Base-by-base conservation (phyloP, 1,140 invertebrate genomes). In the Hypsibius dujardini region DNA sequence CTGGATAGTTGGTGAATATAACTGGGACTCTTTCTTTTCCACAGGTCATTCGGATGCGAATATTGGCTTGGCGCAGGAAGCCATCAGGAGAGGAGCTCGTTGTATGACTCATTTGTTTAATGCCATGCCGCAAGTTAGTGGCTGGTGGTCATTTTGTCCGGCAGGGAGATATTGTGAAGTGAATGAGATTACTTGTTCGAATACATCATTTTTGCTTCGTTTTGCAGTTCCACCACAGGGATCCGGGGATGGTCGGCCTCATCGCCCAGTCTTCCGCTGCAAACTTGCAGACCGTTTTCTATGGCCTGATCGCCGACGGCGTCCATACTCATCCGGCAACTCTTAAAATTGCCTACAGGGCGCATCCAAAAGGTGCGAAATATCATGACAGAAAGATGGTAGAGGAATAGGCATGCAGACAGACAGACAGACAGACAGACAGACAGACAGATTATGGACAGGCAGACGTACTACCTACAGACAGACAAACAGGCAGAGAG, bases 91-190 rank as follows among this genome's bases (percentile, higher is more conserved):
- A 79, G 95, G 95, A 70, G 95, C 93, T 2, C 85, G 85, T n/a
- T 86, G 95, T 73, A 94, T 99, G 72, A 99, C 95, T 47, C 95
- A 99, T 84, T 82, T 98, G 28, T 99, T 98, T 78, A 98, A 98
- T 83, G 95, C 95, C 15, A 98, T 99, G 95, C 80, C 92, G 71
- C 90, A 93, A 72, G 90, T 93, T 84, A 84, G 83, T 75, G 67
- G 71, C 40, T 2, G 40, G 45, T 42, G 69, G 40, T 47, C 59
- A 47, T 59, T 40, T 0, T 28, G 45, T 70, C 28, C 28, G 28
- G 28, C 28, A 28, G 28, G 28, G 28, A 28, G 28, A 28, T 28
- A 28, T 28, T 28, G 28, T 28, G 28, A 28, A 28, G 28, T 28
- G 28, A 28, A 28, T 28, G 28, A 28, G 28, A 28, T 28, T 28